Conservation (phyloP, 2,797 vertebrate genomes). For the Pristis pectinata region DNA sequence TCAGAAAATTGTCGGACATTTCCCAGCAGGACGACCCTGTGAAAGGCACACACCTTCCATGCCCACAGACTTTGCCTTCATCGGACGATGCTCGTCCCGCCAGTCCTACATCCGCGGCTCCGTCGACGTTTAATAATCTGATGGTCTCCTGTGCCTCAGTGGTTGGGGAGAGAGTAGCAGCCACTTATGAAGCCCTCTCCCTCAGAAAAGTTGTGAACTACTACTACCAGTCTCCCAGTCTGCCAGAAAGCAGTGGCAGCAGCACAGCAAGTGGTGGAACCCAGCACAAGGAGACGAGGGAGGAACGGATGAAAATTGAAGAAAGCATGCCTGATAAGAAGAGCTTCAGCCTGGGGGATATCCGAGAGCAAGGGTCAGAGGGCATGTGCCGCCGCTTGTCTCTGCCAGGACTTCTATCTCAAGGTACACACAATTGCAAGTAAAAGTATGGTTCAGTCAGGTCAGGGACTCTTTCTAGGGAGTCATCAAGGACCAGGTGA, state of each 20-base stretch:
- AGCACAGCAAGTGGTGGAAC: slow-evolving; percentile 39
- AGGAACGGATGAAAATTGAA: slow-evolving; percentile 70
- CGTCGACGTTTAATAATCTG: slow-evolving; percentile 80
- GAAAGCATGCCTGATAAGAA: slow-evolving; percentile 86
- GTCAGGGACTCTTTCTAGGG: background rate
- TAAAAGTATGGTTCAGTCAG: background rate
- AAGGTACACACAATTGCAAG: slow-evolving; percentile 65
- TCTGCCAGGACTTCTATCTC: slow-evolving; percentile 87
- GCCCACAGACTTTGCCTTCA: slow-evolving; percentile 61
- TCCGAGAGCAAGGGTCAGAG: slow-evolving; percentile 84
- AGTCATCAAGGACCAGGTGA: background rate
- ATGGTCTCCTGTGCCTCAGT: slow-evolving; percentile 87
- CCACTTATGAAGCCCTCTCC: slow-evolving; percentile 87
- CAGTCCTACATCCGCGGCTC: slow-evolving; percentile 56
- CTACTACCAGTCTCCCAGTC: slow-evolving; percentile 59
- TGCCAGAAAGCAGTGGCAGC: slow-evolving; percentile 31
- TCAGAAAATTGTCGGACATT: slow-evolving; percentile 62
- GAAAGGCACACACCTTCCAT: slow-evolving; percentile 47
- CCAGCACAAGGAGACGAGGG: slow-evolving; percentile 53
- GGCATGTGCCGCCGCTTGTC: slow-evolving; percentile 82
- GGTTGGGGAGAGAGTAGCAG: slow-evolving; percentile 82
- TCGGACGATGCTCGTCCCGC: slow-evolving; percentile 52
- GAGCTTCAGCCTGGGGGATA: slow-evolving; percentile 92
- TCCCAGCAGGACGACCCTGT: slow-evolving; percentile 51
- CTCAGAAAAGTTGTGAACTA: slow-evolving; percentile 91